Conservation (phyloP, 2,888 invertebrate species). For the Chloroclystis v-ata region DNA sequence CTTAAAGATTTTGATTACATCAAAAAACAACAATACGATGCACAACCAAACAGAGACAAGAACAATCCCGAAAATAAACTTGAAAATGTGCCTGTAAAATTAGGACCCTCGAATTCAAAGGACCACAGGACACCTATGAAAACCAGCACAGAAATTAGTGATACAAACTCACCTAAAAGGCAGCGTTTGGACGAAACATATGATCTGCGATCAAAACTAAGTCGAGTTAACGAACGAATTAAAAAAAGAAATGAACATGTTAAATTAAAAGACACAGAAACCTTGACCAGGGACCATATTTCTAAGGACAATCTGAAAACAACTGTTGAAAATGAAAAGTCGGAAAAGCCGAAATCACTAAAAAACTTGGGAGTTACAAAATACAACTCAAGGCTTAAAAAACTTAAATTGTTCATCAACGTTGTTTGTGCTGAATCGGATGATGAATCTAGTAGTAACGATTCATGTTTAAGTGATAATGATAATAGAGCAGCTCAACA, state of each 20-base stretch:
- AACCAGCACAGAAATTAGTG: conserved; percentile 17
- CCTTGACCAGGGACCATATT: conserved; percentile 6
- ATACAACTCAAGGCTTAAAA: conserved; percentile 31
- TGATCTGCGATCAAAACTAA: conserved; percentile 36
- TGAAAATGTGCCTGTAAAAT: conserved; percentile 1
- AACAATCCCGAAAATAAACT: conserved; percentile 7
- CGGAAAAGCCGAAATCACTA: conserved; percentile 10
- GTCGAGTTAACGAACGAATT: conserved; percentile 22
- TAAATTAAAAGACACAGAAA: conserved; percentile 5
- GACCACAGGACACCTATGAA: conserved; percentile 19
- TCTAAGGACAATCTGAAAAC: conserved; percentile 34
- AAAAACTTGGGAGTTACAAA: conserved; percentile 15
- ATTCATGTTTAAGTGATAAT: conserved; percentile 7
- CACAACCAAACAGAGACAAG: not conserved
- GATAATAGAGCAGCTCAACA: conserved; percentile 19
- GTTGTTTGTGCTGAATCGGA: conserved; percentile 33
- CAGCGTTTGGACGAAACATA: conserved; percentile 13
- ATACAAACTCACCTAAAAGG: conserved; percentile 10
- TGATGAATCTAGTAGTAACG: conserved; percentile 21
- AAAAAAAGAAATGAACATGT: conserved; percentile 12
- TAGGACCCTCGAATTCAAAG: no score
- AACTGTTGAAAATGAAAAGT: conserved; percentile 27
- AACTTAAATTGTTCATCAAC: conserved; percentile 48
- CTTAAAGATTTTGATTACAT: conserved; percentile 5
- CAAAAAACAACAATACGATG: not conserved